These are phyloP conservation scores for Xiphophorus birchmanni DNA, from an alignment of 2,797 vertebrate genomes.

Conservation along the genomic window DNA sequence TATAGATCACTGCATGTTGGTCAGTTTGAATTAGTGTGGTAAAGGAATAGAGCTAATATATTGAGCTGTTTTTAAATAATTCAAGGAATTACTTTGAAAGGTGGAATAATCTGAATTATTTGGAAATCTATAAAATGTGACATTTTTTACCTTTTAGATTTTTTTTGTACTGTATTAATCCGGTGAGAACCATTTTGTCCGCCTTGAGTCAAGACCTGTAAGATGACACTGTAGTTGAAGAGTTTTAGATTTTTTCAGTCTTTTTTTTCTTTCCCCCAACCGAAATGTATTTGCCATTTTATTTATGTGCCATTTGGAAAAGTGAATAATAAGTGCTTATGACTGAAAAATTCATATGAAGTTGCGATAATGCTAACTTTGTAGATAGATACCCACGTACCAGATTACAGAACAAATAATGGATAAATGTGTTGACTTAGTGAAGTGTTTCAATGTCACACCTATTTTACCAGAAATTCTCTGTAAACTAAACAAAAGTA, in stretches of 20 bases:
- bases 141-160: not conserved
- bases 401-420: not conserved
- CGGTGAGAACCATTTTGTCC: not conserved
- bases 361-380: not conserved
- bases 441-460: not conserved
- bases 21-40: not conserved
- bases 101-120: not conserved
- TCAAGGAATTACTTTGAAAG: not conserved
- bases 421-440: not conserved
- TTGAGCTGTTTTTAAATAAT: not conserved
- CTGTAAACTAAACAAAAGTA: not conserved
- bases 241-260: not conserved
- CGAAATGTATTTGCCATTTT: not conserved
- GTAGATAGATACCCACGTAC: not conserved
- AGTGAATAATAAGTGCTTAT: not conserved
- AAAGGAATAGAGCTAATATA: not conserved
- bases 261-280: not conserved
- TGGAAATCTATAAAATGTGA: not conserved
- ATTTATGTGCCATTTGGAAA: not conserved
- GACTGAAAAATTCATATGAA: not conserved
- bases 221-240: not conserved
- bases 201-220: not conserved
- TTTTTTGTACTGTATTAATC: not conserved
- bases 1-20: not conserved
- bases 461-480: not conserved